A percentile compares a stretch with the other conserved stretches of the same genome.
Conservation (phyloP, 2,113 vertebrate species). For the Steatornis caripensis region DNA sequence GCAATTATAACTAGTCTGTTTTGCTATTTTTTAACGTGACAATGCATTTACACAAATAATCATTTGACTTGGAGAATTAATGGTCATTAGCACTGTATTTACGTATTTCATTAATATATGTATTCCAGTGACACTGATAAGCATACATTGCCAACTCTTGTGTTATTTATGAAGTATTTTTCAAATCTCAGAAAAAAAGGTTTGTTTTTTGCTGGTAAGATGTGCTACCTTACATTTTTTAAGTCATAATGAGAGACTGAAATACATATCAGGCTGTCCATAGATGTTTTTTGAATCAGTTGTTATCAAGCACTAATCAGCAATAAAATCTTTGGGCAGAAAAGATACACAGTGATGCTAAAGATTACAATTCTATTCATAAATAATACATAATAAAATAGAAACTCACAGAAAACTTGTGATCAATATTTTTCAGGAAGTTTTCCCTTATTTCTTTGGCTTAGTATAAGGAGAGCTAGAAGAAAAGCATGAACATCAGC, state of each 20-base stretch:
- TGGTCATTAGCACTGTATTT: background rate
- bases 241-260: background rate
- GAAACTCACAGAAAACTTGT: background rate
- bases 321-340: background rate
- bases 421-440: background rate
- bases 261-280: background rate
- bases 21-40: background rate
- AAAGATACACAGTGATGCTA: background rate
- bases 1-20: background rate
- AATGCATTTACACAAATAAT: background rate
- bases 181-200: background rate
- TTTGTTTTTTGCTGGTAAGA: background rate
- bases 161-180: background rate
- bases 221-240: background rate
- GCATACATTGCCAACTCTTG: background rate
- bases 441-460: background rate
- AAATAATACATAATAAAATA: background rate
- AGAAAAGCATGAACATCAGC: background rate
- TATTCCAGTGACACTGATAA: background rate
- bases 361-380: background rate
- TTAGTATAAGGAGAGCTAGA: background rate
- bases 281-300: background rate
- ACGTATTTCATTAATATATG: background rate
- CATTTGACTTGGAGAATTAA: background rate
- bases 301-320: background rate